Evolutionary conservation across 2,888 invertebrate species (phyloP).

Genomic region (Junonia oenone): DNA sequence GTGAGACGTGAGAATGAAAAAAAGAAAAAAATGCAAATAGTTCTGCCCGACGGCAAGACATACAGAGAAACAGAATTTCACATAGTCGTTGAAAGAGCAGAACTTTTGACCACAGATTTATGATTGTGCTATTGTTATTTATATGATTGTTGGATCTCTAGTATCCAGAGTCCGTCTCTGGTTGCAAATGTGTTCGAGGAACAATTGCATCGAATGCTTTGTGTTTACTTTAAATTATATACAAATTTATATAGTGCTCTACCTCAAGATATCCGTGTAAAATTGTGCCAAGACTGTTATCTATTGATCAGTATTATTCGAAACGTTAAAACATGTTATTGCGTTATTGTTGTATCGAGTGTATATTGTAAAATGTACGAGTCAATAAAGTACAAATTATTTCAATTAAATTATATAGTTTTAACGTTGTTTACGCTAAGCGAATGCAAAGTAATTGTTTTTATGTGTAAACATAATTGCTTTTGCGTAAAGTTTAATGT

Average conservation of each 20-base stretch:
- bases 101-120: slow-evolving; percentile 89
- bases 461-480: background rate
- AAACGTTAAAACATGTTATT: slow-evolving; percentile 31
- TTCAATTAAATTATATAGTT: background rate
- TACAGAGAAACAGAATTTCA: slow-evolving; percentile 92
- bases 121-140: slow-evolving; percentile 43
- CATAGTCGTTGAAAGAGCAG: slow-evolving; percentile 90
- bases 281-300: slow-evolving; percentile 56
- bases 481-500: background rate
- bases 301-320: slow-evolving; percentile 54
- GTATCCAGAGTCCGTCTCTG: slow-evolving; percentile 20
- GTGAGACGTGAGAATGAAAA: slow-evolving; percentile 73
- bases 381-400: slow-evolving; percentile 16
- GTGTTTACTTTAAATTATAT: background rate
- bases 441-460: background rate
- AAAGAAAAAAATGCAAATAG: slow-evolving; percentile 82
- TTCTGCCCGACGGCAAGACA: slow-evolving; percentile 89
- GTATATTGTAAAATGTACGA: slow-evolving; percentile 29
- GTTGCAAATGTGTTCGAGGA: slow-evolving; percentile 17
- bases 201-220: background rate
- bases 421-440: background rate
- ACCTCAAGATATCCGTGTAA: slow-evolving; percentile 43
- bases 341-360: slow-evolving; percentile 7
- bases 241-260: slow-evolving; percentile 34
- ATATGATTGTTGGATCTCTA: slow-evolving; percentile 39